Percentiles rank a stretch among this genome's conserved stretches.
Conservation (phyloP, 2,113 vertebrate genomes). For the Struthio camelus region DNA sequence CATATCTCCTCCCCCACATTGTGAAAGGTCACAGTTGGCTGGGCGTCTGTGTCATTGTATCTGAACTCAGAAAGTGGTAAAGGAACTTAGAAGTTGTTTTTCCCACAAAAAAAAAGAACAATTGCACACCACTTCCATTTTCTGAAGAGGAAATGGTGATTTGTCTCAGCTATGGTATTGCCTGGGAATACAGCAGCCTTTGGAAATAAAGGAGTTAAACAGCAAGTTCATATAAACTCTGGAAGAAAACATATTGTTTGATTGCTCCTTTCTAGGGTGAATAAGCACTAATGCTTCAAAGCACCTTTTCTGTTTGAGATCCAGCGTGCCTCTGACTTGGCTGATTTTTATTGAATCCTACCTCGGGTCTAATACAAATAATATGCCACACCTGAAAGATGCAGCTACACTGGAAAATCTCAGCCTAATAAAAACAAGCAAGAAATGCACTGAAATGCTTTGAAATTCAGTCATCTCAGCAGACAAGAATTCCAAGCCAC, state of each 20-base stretch:
- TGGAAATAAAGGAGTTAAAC: slow-evolving; percentile 23
- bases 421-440: neutral
- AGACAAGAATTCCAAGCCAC: neutral
- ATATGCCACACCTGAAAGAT: neutral
- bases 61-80: slow-evolving; percentile 13
- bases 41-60: neutral
- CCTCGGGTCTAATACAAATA: neutral
- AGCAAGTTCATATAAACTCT: neutral
- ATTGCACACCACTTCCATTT: slow-evolving; percentile 20
- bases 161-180: neutral
- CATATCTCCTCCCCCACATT: neutral
- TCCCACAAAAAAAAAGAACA: slow-evolving; percentile 17
- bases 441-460: neutral
- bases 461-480: neutral
- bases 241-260: neutral
- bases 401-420: neutral
- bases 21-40: neutral
- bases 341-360: neutral
- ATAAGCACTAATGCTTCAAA: neutral
- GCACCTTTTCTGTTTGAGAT: neutral
- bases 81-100: slow-evolving; percentile 26
- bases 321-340: neutral
- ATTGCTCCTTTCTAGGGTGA: slow-evolving; percentile 4
- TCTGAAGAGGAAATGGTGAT: slow-evolving; percentile 26
- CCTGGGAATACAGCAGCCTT: slow-evolving; percentile 21